phyloP scores from a whole-genome alignment of 2,113 vertebrate species.

The zebrafish (Danio rerio) region DNA sequence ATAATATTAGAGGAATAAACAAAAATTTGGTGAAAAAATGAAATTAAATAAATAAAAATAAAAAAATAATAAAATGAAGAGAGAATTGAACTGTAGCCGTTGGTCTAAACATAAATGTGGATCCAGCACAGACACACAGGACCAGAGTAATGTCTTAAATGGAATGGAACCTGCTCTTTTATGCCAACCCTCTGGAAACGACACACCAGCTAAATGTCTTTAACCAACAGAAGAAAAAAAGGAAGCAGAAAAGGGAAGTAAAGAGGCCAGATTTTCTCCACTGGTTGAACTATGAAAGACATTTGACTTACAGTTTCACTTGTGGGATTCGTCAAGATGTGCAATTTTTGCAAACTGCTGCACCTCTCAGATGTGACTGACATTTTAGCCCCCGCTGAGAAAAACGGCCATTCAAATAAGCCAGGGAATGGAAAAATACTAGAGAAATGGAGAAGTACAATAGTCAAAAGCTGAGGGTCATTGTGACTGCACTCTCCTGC shows the following conservation, averaged over 20 bases:
- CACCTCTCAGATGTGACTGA: neutral
- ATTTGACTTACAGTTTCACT: neutral
- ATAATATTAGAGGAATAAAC: too few species aligned
- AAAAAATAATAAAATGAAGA: too few species aligned
- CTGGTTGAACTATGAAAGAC: conserved; percentile 23
- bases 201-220: conserved; percentile 68
- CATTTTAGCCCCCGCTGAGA: neutral
- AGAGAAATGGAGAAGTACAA: neutral
- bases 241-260: conserved; percentile 22
- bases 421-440: neutral
- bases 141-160: conserved; percentile 68
- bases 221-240: conserved; percentile 15
- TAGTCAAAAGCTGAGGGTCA: neutral
- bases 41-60: too few species aligned
- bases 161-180: conserved; percentile 71
- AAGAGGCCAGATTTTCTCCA: neutral
- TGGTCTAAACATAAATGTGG: too few species aligned
- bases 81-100: neutral
- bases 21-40: too few species aligned
- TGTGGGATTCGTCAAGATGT: neutral
- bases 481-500: neutral
- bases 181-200: conserved; percentile 70
- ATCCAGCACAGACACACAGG: conserved; percentile 5
- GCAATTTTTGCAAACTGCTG: neutral
- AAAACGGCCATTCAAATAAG: neutral